Conservation (phyloP, 2,797 vertebrate species). For the Semotilus atromaculatus region DNA sequence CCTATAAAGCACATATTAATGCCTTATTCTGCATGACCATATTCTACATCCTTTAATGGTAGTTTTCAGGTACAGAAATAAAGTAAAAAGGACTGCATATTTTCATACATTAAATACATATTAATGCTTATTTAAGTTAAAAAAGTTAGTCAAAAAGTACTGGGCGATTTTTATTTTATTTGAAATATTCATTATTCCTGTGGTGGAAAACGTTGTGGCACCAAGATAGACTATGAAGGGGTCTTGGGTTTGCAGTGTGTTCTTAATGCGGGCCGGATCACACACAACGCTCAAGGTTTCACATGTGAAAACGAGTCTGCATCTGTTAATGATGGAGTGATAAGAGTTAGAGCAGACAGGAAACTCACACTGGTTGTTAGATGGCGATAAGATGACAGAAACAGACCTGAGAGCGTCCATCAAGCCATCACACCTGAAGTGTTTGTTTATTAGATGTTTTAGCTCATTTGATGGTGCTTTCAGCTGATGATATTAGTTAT, state of each 20-base stretch:
- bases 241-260: background rate
- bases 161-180: no score
- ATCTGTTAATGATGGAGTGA: conserved; percentile 27
- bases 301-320: background rate
- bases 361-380: conserved; percentile 26
- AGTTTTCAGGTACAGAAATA: no score
- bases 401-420: background rate
- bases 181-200: background rate
- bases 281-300: background rate
- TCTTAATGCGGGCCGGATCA: background rate
- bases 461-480: background rate
- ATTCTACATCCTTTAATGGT: no score
- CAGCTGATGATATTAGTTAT: background rate
- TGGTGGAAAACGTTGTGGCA: background rate
- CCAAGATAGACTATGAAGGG: background rate
- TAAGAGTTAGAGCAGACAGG: conserved; percentile 29
- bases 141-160: no score
- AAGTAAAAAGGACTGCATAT: no score
- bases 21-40: no score
- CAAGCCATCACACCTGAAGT: background rate
- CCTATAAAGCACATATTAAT: no score
- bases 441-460: background rate
- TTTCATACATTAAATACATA: no score
- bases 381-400: conserved; percentile 29
- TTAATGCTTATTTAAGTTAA: no score